Base-by-base conservation (phyloP, 2,113 vertebrate genomes). In the Gnathonemus longibarbis region DNA sequence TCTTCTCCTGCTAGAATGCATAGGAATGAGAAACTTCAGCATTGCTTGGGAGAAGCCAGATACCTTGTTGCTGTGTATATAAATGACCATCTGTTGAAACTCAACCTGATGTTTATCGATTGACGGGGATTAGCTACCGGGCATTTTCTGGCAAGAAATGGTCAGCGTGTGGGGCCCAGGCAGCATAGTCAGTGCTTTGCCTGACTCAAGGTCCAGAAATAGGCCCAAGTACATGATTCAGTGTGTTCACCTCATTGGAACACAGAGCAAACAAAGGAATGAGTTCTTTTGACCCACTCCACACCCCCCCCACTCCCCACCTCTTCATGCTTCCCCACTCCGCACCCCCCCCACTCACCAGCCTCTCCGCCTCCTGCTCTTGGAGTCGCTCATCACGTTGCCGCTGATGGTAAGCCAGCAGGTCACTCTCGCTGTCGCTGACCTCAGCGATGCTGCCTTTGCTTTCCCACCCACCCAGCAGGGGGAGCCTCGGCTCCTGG, bases 361-460 rank as follows among this genome's bases (percentile, higher is more conserved):
- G 95, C 90, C 97, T 97, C 93, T 99, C 97, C 98, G 98, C 99
- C 94, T 99, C 98, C 95, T 99, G 98, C 92, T 99, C 98, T 0
- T 97, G 96, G 89, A 99, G 95, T 39, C 98, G 95, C 94, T 99
- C 98, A 84, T 98, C 97, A 80, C 96, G 96, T 94, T 99, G 98
- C 91, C 96, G 94, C 31, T 97, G 96, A 91, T 99, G 98, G 92
- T 99, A 99, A 90, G 98, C 97, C 93, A 98, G 93, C 77, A 99
- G 93, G 62, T 98, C 97, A 0, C 97, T 97, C 93, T 99, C 98
- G 0, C 97, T 97, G 94, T 97, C 97, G 0, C 95, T 98, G 93
- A 99, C 97, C 95, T 98, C 97, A 0, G 97, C 97, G 94, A 99
- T 98, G 95, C 98, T 99, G 92, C 98, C 98, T 92, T 99, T 99